Conservation (phyloP, 2,113 vertebrate species). For the Diadophis punctatus region DNA sequence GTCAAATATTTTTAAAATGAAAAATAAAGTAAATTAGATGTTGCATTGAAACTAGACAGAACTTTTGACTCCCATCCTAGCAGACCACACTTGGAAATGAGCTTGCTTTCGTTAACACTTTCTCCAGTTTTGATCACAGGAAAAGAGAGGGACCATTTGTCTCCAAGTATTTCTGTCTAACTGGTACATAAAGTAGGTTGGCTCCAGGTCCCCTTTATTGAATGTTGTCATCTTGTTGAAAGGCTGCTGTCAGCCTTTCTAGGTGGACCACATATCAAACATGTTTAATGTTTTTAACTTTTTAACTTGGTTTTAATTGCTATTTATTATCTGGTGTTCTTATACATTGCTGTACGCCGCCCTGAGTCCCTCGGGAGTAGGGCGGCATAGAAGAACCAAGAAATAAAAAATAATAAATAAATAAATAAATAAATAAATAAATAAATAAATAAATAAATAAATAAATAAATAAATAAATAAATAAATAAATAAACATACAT, state of each 20-base stretch:
- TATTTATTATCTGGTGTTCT: no score
- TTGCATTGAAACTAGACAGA: conserved; percentile 60
- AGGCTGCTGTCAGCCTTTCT: background rate
- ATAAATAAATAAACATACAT: no score
- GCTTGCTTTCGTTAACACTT: conserved; percentile 57
- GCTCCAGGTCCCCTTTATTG: background rate
- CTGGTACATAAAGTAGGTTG: background rate
- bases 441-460: no score
- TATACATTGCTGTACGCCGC: no score
- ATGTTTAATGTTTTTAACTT: no score
- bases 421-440: no score
- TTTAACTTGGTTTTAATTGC: no score
- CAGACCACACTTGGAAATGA: conserved; percentile 39
- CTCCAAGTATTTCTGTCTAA: background rate
- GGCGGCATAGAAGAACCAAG: no score
- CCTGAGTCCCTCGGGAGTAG: no score
- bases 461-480: no score
- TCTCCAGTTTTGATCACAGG: conserved; percentile 31
- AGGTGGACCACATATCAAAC: background rate
- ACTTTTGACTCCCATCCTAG: conserved; percentile 44
- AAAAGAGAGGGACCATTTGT: background rate
- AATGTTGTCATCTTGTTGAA: background rate
- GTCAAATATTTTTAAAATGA: conserved; percentile 65
- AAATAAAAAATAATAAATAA: no score
- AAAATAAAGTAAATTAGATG: conserved; percentile 60